Conservation (phyloP, 2,113 vertebrate species). For the Tricholaema leucomelas region DNA sequence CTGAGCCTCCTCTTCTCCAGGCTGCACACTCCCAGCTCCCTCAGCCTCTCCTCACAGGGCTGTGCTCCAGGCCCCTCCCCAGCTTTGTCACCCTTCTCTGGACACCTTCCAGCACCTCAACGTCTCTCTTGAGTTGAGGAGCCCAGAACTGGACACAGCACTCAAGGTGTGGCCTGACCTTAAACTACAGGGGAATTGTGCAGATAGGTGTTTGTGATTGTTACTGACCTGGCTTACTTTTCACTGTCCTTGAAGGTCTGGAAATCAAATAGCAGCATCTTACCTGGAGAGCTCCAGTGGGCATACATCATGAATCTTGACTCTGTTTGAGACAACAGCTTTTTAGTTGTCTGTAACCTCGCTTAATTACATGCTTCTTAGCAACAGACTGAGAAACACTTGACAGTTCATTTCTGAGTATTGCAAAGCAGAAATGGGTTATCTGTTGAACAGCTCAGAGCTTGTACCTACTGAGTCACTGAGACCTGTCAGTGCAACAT, state of each 20-base stretch:
- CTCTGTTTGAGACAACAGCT: not conserved
- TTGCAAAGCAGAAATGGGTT: not conserved
- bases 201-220: not conserved
- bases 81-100: too few species aligned
- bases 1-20: too few species aligned
- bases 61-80: too few species aligned
- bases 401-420: not conserved
- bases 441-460: not conserved
- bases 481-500: not conserved
- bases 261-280: not conserved
- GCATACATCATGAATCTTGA: not conserved
- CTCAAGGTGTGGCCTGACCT: too few species aligned
- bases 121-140: too few species aligned
- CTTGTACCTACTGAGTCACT: not conserved
- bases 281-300: not conserved
- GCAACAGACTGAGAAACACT: not conserved
- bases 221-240: not conserved
- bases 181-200: not conserved
- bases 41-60: too few species aligned
- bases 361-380: not conserved
- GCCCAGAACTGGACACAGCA: too few species aligned
- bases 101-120: too few species aligned
- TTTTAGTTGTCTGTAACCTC: not conserved
- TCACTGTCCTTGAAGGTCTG: not conserved
- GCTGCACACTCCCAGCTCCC: too few species aligned